Base-by-base conservation (phyloP, 1,140 invertebrate species). In the Heliothis subflexa region DNA sequence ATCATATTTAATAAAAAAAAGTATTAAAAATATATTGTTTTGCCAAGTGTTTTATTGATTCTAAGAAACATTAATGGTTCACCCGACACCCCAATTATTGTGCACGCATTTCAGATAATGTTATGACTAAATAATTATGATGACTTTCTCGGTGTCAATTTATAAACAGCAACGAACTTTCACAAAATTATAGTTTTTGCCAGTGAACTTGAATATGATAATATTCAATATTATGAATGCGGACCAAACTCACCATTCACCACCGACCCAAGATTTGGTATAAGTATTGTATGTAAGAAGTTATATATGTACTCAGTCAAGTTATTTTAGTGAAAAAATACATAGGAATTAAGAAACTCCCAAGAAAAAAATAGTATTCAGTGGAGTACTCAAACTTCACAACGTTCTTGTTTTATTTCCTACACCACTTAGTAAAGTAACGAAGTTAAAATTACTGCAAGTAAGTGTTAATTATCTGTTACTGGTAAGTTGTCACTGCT, bases 121-220 rank as follows among this genome's bases (percentile, higher is more conserved):
- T 50, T 12, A 25, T 52, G 47, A 28, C 47, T 14, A 50, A 68
- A 68, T 33, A 59, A 59, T 40, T 62, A 62, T 62, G 61, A 62
- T 62, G 61, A 62, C 28, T 16, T 62, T 16, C 7, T 14, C 11
- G n/a, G 33, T 45, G 61, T 62, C 61, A 45, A 40, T 62, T 28
- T 10, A 33, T 10, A 14, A 33, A 14, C 25, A 64, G n/a, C n/a
- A 45, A 45, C 40, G 61, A n/a, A 12, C 61, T 64, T 64, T 45
- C 61, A 64, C 16, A 33, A 45, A 59, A 64, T 45, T 45, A 45
- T 64, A 14, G n/a, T 45, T 45, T 64, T 45, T 64, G 7, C 18
- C 16, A n/a, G n/a, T 40, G 12, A 45, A 64, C 61, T 66, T 40
- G 40, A 66, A 10, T 47, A 2, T 47, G 10, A 12, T 49, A 64